phyloP scores from a whole-genome alignment of 2,888 invertebrate genomes.

The Caenorhabditis afra region DNA sequence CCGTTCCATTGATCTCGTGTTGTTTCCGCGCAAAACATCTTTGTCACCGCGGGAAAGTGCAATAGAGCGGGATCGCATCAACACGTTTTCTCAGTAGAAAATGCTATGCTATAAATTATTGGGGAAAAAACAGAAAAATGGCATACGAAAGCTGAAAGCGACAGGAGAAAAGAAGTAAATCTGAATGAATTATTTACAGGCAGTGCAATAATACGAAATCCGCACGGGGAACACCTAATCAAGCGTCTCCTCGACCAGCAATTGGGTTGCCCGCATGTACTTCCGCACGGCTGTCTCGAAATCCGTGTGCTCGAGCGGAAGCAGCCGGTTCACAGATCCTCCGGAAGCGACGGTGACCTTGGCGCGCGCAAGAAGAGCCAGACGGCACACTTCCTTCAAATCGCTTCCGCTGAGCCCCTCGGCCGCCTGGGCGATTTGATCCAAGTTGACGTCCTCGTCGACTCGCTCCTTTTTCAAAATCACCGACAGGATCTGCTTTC shows the following conservation, averaged over 20 bases:
- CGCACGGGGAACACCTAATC: slow-evolving; percentile 34
- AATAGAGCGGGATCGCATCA: neutral
- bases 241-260: slow-evolving; percentile 55
- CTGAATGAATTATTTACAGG: slow-evolving; percentile 1
- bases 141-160: too few relatives aligned
- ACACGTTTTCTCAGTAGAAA: too few relatives aligned
- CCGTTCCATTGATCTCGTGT: too few relatives aligned
- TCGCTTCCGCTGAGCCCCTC: slow-evolving; percentile 74
- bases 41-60: too few relatives aligned
- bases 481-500: slow-evolving; percentile 66
- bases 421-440: slow-evolving; percentile 53
- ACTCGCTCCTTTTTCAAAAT: slow-evolving; percentile 67
- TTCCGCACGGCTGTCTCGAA: slow-evolving; percentile 57
- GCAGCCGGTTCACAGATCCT: slow-evolving; percentile 46
- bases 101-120: too few relatives aligned
- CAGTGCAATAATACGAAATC: neutral
- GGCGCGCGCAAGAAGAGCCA: slow-evolving; percentile 67
- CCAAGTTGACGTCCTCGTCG: slow-evolving; percentile 52
- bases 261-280: slow-evolving; percentile 47
- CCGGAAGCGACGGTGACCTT: slow-evolving; percentile 64
- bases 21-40: too few relatives aligned
- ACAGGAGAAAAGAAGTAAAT: too few relatives aligned
- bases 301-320: slow-evolving; percentile 55
- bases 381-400: slow-evolving; percentile 76
- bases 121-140: too few relatives aligned